A percentile compares a stretch with the other conserved stretches of the same genome.
Evolutionary conservation across 92 coral and sea anemone genomes (phyloP).

Genomic region (Porites rus): DNA sequence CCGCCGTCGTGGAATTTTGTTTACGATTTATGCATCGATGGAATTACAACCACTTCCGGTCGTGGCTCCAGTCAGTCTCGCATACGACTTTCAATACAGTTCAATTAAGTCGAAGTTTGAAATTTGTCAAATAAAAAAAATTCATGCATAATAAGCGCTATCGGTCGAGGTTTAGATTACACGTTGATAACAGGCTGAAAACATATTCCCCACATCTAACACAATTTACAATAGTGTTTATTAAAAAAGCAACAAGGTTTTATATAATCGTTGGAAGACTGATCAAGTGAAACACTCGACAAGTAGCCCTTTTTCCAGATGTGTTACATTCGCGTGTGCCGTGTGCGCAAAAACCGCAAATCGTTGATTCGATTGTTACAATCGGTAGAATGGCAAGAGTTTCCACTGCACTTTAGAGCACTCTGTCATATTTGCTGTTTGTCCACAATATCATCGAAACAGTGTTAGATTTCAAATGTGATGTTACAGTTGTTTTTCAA

Average conservation of each 20-base stretch:
- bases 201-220: not conserved
- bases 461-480: conserved; percentile 13
- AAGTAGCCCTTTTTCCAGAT: not conserved
- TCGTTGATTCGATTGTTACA: not conserved
- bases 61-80: conserved; percentile 35
- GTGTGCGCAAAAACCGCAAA: too few relatives aligned
- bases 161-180: conserved; percentile 32
- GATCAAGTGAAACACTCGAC: too few relatives aligned
- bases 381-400: not conserved
- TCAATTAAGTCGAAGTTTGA: conserved; percentile 17
- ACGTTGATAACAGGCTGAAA: conserved; percentile 29
- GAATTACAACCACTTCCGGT: conserved; percentile 44
- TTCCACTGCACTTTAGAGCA: not conserved
- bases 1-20: not conserved
- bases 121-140: conserved; percentile 20
- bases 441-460: not conserved
- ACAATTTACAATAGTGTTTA: not conserved
- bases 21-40: conserved; percentile 22
- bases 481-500: conserved; percentile 5
- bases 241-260: not conserved
- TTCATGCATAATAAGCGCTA: not conserved
- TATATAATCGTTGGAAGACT: not conserved
- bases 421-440: not conserved
- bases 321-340: too few relatives aligned
- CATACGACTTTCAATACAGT: conserved; percentile 16